A percentile compares a stretch with the other conserved stretches of the same genome.
Evolutionary conservation across 2,797 vertebrate genomes (phyloP).

Genomic region (Thripadectes ignobilis): DNA sequence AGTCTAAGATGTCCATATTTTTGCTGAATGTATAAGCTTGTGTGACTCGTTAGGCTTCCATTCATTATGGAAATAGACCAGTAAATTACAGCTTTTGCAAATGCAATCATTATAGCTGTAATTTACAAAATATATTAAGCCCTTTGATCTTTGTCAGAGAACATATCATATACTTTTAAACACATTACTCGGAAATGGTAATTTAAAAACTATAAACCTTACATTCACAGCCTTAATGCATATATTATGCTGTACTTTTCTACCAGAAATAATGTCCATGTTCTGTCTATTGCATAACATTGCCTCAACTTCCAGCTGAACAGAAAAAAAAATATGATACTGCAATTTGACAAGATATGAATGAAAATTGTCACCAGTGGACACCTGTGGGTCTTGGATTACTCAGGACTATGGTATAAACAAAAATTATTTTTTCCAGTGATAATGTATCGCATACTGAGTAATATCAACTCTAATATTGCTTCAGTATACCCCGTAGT

Average conservation of each 20-base stretch:
- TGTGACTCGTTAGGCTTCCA: slow-evolving; percentile 70
- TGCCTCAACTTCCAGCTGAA: slow-evolving; percentile 3
- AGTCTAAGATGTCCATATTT: slow-evolving; percentile 50
- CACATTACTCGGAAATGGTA: slow-evolving; percentile 60
- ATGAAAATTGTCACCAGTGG: neutral
- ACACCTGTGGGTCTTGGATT: slow-evolving; percentile 17
- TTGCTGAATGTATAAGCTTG: slow-evolving; percentile 63
- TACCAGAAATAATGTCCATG: slow-evolving; percentile 22
- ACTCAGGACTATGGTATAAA: neutral
- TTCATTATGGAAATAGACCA: slow-evolving; percentile 76
- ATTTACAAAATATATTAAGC: slow-evolving; percentile 79
- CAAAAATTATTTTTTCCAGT: neutral
- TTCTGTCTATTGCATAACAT: slow-evolving; percentile 20
- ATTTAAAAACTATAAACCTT: slow-evolving; percentile 67
- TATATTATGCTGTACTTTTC: slow-evolving; percentile 43
- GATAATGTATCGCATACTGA: neutral
- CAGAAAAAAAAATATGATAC: slow-evolving; percentile 5
- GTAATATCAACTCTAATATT: neutral
- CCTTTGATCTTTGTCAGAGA: slow-evolving; percentile 72
- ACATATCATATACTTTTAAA: slow-evolving; percentile 72
- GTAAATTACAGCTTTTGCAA: slow-evolving; percentile 78
- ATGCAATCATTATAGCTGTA: slow-evolving; percentile 75
- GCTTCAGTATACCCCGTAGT: neutral
- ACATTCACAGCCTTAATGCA: slow-evolving; percentile 50
- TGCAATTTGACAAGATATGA: neutral